Conservation (phyloP, 1,140 invertebrate genomes). For the Drosophila simulans region DNA sequence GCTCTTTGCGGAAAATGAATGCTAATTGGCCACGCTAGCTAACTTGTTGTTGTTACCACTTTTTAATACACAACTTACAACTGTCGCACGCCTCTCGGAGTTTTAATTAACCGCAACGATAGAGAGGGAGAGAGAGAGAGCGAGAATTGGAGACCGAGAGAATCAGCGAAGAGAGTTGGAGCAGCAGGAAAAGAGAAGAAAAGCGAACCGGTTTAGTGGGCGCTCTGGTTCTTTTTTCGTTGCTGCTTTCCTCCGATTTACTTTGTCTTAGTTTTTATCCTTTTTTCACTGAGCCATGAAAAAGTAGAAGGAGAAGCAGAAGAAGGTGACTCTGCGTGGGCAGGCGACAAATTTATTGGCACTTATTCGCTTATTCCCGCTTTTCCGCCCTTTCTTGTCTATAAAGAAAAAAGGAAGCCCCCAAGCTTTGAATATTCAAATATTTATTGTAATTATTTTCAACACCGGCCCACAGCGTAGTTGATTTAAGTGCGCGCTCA, state of each 20-base stretch:
- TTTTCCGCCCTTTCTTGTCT: conserved; percentile 4
- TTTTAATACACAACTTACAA: conserved; percentile 56
- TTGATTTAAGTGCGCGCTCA: conserved; percentile 33
- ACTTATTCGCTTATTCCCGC: conserved; percentile 25
- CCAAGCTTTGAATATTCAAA: conserved; percentile 47
- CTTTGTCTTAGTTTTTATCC: conserved; percentile 51
- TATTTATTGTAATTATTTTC: conserved; percentile 57
- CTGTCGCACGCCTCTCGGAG: conserved; percentile 45
- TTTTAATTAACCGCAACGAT: conserved; percentile 50
- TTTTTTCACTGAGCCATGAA: conserved; percentile 19
- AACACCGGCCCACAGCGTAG: conserved; percentile 32
- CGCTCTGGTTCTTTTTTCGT: conserved; percentile 40
- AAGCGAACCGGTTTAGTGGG: conserved; percentile 44
- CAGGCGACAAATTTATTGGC: conserved; percentile 61
- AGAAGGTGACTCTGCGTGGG: conserved; percentile 37
- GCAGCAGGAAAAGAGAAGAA: conserved; percentile 11
- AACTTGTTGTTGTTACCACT: conserved; percentile 54
- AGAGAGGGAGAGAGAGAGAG: not conserved
- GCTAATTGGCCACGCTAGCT: conserved; percentile 59
- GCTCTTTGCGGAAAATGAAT: conserved; percentile 40
- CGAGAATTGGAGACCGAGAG: not conserved
- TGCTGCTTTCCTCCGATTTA: conserved; percentile 20
- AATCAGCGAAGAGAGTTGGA: conserved; percentile 29
- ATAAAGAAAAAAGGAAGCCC: conserved; percentile 28
- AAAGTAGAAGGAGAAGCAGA: conserved; percentile 7